Base-by-base conservation (phyloP, 2,113 vertebrate species). In the Lophura nycthemera region DNA sequence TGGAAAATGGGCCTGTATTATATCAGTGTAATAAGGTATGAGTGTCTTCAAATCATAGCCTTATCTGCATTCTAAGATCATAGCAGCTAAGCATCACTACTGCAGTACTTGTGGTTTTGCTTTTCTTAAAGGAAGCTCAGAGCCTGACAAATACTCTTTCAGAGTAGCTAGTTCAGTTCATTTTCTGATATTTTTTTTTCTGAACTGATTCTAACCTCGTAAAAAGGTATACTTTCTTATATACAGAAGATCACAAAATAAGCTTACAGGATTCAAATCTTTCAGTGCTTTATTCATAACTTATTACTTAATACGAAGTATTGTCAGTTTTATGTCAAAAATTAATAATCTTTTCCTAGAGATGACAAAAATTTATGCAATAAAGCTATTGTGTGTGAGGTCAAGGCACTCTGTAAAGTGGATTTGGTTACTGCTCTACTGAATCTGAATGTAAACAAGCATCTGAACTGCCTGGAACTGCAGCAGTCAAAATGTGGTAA, bases 341-440 rank as follows among this genome's bases (percentile, higher is more conserved):
- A 21, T 54, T 70, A 67, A 70, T 90, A 96, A 43, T 91, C 34
- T 89, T 64, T n/a, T 86, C 30, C 52, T 88, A 99, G 99, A 74
- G 98, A 99, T 96, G 99, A 99, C 97, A 99, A 99, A 97, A 99
- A 99, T 96, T 96, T 99, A 38, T 99, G 98, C 97, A 98, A 91
- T 88, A 99, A 99, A 97, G 98, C 98, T 88, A 95, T 99, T 43
- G 97, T 99, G 95, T 99, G 99, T 91, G 98, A 98, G 65, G 98
- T 99, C 71, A 98, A 97, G 71, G 98, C 99, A 30, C 89, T 98
- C 85, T 98, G 97, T 95, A 99, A 99, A 96, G 97, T 93, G 89
- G 99, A 99, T 79, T 96, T 99, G 78, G 97, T 98, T 87, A 78
- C 95, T 84, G 98, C 98, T 80, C 96, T 97, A 36, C 73, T 85